A percentile compares a stretch with the other conserved stretches of the same genome.
Conservation (phyloP, 2,888 invertebrate species). For the Deroplatys truncata region DNA sequence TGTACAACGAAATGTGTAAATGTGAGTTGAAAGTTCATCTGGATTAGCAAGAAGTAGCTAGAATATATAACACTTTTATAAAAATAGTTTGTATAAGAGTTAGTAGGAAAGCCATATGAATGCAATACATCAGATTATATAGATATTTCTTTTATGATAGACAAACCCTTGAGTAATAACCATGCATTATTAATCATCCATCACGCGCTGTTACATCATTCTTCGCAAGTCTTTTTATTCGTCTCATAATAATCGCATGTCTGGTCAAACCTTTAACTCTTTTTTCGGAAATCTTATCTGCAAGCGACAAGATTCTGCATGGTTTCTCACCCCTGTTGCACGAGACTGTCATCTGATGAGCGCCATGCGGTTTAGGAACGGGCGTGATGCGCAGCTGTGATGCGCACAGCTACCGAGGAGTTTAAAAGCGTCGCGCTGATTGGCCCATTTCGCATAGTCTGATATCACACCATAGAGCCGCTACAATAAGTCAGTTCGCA, state of each 20-base stretch:
- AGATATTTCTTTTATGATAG: background rate
- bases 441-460: constrained; percentile 69
- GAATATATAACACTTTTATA: too few relatives aligned
- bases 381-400: background rate
- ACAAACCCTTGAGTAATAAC: background rate
- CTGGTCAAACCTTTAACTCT: background rate
- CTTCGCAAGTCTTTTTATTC: background rate
- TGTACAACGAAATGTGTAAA: too few relatives aligned
- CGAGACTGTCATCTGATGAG: background rate
- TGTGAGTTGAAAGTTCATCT: too few relatives aligned
- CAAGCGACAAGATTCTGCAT: background rate
- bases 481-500: constrained; percentile 41
- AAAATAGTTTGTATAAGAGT: too few relatives aligned
- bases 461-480: constrained; percentile 68
- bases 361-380: constrained; percentile 3
- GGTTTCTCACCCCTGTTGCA: background rate
- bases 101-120: too few relatives aligned
- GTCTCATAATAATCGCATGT: background rate
- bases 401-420: background rate
- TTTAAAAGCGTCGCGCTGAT: constrained; percentile 44
- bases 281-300: background rate
- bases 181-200: background rate
- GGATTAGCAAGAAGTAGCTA: too few relatives aligned
- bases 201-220: background rate
- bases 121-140: too few relatives aligned